Evolutionary conservation across 2,888 invertebrate species (phyloP), one percentile per base, ranked within the genome.

Genomic region (Neria commutata): DNA sequence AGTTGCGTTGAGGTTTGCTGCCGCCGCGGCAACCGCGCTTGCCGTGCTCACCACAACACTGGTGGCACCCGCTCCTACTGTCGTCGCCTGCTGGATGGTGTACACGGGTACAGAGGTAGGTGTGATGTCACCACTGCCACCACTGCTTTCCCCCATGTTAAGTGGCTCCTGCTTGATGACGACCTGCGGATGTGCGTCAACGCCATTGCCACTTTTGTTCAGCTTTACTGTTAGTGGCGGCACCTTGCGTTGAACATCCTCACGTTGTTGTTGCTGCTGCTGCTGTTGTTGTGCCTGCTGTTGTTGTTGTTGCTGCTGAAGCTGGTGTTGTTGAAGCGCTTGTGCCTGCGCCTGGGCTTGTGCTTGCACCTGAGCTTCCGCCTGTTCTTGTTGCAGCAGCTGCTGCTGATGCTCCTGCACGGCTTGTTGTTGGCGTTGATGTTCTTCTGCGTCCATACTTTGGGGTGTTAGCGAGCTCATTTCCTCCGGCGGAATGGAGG

Each of bases 191-290:
- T 77, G 76, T 55, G 74, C 67, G 52, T 75, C 74, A 45, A 71
- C 66, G 5, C 74, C 74, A 57, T 71, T 77, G 60, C 77, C 75
- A 61, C 76, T 78, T 56, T 80, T 80, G 6, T 73, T 67, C 60
- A 80, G 68, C 60, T 80, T 79, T 26, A 79, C 80, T 56, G 79
- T 79, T 3, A 79, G 65, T 0, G 79, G 80, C 33, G 79, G 80
- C 61, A 80, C 79, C 63, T 78, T 78, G n/a, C 74, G 56, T 57
- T 68, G 61, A 47, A 67, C 68, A 50, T 72, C 69, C 49, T 65
- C 37, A 10, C 54, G 50, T 29, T 54, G 62, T 50, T 49, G 33
- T 19, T 67, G 67, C 45, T 67, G 58, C 45, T 68, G 61, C 14
- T 70, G 67, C 19, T 67, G 69, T 58, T 69, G 67, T 33, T 68